Base-by-base conservation (phyloP, 2,888 invertebrate species). In the Himalopsyche kuldschensis region DNA sequence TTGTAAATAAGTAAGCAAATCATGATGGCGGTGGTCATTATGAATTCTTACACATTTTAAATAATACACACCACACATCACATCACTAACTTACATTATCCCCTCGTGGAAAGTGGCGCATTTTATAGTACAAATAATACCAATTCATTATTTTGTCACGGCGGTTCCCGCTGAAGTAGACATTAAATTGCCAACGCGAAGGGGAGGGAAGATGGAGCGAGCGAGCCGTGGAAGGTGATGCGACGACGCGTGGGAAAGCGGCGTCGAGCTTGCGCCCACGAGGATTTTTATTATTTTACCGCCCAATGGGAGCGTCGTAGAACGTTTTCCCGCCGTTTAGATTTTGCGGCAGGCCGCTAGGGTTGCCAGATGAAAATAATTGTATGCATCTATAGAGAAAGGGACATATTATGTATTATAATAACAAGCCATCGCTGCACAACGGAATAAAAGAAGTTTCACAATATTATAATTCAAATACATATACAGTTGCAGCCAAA, bases 201-300 rank as follows among this genome's bases (percentile, higher is more conserved):
- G 24, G 24, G 55, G 55, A 24, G 55, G 24, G 55, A 55, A n/a
- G 55, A 24, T 55, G 55, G 75, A 31, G 75, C 27, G 32, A 69
- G 30, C 11, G 17, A 11, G 75, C 30, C 5, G 75, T 15, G 0
- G 35, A n/a, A 69, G 30, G 41, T 46, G 69, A 17, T 1, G 79
- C 79, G 20, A n/a, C 75, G 76, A 78, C 79, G 84, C 85, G 85
- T 85, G 85, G 85, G 85, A 85, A 85, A 77, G 75, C 82, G 78
- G 75, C 78, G 78, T 30, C 79, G 69, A 79, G 81, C 24, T 41
- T 31, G 81, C 80, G 84, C 85, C 83, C 85, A 85, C 85, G 85
- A 80, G 85, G 85, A 82, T 85, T 82, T 85, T 55, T 55, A 55
- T 55, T 55, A 55, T 55, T 55, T 79, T 82, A 30, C 79, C 78